These are phyloP conservation scores for Thomomys bottae DNA, from an alignment of 2,113 vertebrate species.

Conservation along the genomic window DNA sequence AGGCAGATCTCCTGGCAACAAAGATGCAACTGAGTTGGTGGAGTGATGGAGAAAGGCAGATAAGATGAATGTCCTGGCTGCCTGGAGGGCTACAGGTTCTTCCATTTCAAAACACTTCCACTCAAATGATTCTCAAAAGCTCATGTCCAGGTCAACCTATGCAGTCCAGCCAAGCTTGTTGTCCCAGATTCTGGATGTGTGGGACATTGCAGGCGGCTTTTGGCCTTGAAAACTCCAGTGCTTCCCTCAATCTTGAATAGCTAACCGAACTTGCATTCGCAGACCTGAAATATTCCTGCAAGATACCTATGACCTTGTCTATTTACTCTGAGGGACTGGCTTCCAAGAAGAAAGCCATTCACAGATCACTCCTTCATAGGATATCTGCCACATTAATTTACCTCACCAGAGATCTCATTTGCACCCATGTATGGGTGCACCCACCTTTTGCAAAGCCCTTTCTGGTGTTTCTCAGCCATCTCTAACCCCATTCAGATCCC, in stretches of 20 bases:
- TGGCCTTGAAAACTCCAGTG: not conserved
- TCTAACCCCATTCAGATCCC: not conserved
- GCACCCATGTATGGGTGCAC: not conserved
- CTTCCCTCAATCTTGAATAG: not conserved
- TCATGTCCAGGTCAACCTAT: not conserved
- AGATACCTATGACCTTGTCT: not conserved
- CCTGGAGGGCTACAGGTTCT: not conserved
- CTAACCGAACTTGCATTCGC: not conserved
- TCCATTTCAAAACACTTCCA: not conserved
- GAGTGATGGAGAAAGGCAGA: conserved; percentile 51
- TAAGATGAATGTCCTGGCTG: conserved; percentile 45
- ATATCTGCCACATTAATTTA: not conserved
- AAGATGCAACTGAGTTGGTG: conserved; percentile 58
- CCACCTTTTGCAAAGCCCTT: not conserved
- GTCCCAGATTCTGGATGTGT: conserved; percentile 36
- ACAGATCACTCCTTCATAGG: not conserved
- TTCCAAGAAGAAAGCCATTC: conserved; percentile 22
- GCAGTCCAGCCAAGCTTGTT: not conserved
- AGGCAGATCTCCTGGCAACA: conserved; percentile 77
- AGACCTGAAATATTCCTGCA: not conserved
- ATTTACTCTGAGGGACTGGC: not conserved
- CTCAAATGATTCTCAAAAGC: not conserved
- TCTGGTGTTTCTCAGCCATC: not conserved
- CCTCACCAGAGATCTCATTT: not conserved
- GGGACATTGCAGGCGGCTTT: conserved; percentile 14